These are phyloP conservation scores for Nicator chloris DNA, from an alignment of 2,113 vertebrate genomes.

Conservation along the genomic window DNA sequence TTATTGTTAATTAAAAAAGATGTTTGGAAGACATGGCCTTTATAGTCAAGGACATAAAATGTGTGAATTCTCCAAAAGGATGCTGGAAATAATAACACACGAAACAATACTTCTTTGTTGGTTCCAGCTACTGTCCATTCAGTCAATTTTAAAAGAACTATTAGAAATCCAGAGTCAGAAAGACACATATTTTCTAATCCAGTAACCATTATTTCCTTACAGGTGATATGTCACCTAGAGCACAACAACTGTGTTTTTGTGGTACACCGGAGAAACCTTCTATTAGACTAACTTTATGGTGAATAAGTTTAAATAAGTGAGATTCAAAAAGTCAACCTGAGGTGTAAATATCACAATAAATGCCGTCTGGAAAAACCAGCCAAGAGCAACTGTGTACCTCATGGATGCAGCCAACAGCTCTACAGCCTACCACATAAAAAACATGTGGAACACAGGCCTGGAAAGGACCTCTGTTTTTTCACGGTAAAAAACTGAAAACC, in stretches of 20 bases:
- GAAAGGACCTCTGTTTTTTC: neutral
- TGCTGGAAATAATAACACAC: neutral
- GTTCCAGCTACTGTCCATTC: neutral
- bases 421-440: neutral
- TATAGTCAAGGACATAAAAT: neutral
- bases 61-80: neutral
- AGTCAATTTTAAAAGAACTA: slow-evolving; percentile 8
- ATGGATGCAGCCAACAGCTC: neutral
- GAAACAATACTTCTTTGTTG: neutral
- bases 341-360: neutral
- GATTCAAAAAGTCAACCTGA: neutral
- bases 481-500: neutral
- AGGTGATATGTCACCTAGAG: neutral
- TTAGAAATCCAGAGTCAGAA: neutral
- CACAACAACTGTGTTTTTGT: neutral
- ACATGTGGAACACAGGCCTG: neutral
- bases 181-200: neutral
- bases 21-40: neutral
- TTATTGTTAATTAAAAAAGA: neutral
- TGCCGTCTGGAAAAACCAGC: neutral
- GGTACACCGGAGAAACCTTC: neutral
- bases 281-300: neutral
- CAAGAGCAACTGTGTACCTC: neutral
- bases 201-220: slow-evolving; percentile 1
- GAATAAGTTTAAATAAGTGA: neutral